Evolutionary conservation across 2,888 invertebrate species (phyloP).

Genomic region (Willowsia nigromaculata): DNA sequence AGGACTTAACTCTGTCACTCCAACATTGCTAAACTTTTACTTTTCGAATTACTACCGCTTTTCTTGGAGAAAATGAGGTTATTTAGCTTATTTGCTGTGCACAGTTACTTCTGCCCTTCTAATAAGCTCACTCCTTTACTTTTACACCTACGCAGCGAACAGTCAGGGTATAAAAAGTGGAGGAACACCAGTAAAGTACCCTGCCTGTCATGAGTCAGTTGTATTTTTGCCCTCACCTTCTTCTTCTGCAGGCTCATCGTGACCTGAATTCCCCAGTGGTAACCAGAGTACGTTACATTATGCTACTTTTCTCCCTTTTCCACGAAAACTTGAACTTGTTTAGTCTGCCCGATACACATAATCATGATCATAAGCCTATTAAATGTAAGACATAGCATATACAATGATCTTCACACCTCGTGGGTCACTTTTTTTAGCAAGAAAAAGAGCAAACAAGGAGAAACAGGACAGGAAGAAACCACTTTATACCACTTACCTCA

Average conservation of each 20-base stretch:
- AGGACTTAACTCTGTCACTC: not conserved
- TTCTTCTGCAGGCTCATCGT: slow-evolving; percentile 58
- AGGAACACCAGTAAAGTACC: too few species aligned
- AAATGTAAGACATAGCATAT: not conserved
- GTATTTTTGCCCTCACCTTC: not conserved
- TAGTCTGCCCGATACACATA: not conserved
- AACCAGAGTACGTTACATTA: slow-evolving; percentile 31
- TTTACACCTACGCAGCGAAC: too few species aligned
- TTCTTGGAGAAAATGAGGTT: slow-evolving; percentile 15
- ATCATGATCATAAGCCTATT: not conserved
- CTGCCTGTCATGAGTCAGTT: slow-evolving; percentile 31
- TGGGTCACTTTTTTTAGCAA: not conserved
- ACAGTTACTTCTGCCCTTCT: not conserved
- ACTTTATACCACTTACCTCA: slow-evolving; percentile 37
- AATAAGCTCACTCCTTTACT: not conserved
- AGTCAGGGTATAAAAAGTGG: too few species aligned
- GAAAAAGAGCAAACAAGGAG: slow-evolving; percentile 21
- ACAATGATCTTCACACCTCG: not conserved
- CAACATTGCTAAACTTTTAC: not conserved
- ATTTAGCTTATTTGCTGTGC: not conserved
- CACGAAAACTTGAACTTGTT: slow-evolving; percentile 14
- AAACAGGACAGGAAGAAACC: slow-evolving; percentile 28
- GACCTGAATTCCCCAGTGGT: slow-evolving; percentile 66
- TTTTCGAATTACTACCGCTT: not conserved
- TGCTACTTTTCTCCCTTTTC: not conserved